Base-by-base conservation (phyloP, 2,888 invertebrate genomes). In the Sympetrum striolatum region DNA sequence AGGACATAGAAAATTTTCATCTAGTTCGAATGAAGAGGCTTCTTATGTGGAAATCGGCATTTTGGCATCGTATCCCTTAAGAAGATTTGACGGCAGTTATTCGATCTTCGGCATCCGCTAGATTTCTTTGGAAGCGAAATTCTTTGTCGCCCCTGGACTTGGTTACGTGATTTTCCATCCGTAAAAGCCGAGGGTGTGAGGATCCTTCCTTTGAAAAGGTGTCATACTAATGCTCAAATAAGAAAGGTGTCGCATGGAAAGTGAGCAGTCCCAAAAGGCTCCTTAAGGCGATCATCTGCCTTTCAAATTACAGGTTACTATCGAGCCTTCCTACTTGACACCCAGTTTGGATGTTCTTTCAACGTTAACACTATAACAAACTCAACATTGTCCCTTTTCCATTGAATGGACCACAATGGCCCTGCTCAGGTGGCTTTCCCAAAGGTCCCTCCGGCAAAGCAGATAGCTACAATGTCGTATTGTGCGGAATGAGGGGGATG, bases 271-370 rank as follows among this genome's bases (percentile, higher is more conserved):
- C 25, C 73, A 73, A 73, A 31, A 64, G 64, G 35, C n/a, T 64
- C 58, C 86, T 37, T 31, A 37, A 37, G 37, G 37, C n/a, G 86
- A 86, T 86, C 58, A 39, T 37, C 60, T 60, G 60, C 37, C 86
- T 14, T 64, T 35, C 37, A 86, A 86, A 86, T 86, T 64, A 39
- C 18, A 39, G 86, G 86, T 86, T 86, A 22, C 10, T 10, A 35
- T 64, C 22, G 80, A 53, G 48, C 18, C 82, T 18, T 86, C 86
- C 60, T 31, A 60, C n/a, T 48, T 64, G 86, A 60, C 86, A 86
- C 86, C 86, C 37, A 58, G 15, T 37, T 2, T 60, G 60, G 60
- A 86, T 86, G 86, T 37, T 86, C 86, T 37, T 86, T 86, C 64
- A 31, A 31, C 60, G 60, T 31, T 60, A 60, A 86, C 58, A 86